Base-by-base conservation (phyloP, 2,888 invertebrate genomes). In the Crepidodera aurea region DNA sequence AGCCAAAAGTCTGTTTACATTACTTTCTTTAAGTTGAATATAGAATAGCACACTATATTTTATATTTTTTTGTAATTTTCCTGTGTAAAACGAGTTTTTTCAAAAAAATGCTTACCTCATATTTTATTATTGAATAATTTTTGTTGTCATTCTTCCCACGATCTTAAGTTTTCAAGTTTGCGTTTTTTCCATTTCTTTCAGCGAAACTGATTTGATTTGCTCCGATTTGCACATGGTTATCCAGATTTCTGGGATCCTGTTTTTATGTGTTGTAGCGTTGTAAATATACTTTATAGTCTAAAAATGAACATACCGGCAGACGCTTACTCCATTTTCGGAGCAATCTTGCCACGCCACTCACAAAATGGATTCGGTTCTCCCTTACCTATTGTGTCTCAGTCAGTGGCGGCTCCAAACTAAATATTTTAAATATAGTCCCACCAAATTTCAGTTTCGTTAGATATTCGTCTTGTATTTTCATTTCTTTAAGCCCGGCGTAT, bases 291-390 rank as follows among this genome's bases (percentile, higher is more conserved):
- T 44, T 22, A 44, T 25, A 44, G 44, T 22, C 44, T 44, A 44
- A 44, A 44, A 44, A 44, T 44, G 44, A 44, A 44, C 44, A 42
- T 42, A 42, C 15, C 42, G 42, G 15, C 42, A 18, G 42, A 18
- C 5, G 40, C 42, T 42, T 19, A 19, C 42, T 42, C 16, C 18
- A 25, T 44, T 44, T 22, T 19, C 44, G 12, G 25, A 44, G 44
- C 44, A 44, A 44, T 44, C 44, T 44, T 13, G 22, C 44, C 19
- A 44, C 44, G 44, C n/a, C 22, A 44, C 44, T 44, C 44, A 8
- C 25, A 44, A 22, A 44, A 44, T 22, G 22, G 44, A 42, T 42
- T 42, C 25, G 22, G n/a, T 12, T 18, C 42, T 42, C 5, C 16
- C 16, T 42, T 42, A 42, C 42, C 2, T 42, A 42, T 42, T 42